phyloP scores from a whole-genome alignment of 2,797 vertebrate species.

The Siniperca obscura region DNA sequence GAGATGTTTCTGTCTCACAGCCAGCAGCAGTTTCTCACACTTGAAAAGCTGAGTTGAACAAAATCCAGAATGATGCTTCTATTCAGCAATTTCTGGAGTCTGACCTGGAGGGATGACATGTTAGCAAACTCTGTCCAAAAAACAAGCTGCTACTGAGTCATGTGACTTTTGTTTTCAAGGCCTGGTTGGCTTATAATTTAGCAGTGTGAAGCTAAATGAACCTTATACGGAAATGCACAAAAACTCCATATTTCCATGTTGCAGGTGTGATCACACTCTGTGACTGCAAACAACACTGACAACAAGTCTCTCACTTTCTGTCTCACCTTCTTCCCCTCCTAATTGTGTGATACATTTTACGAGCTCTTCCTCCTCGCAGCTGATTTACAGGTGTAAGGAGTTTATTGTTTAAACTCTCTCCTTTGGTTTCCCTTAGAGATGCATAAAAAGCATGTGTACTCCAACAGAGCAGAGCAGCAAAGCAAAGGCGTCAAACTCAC shows the following conservation, averaged over 20 bases:
- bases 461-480: background rate
- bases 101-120: background rate
- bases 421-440: background rate
- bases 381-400: background rate
- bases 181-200: background rate
- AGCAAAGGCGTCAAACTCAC: background rate
- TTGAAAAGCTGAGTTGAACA: background rate
- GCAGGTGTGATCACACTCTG: background rate
- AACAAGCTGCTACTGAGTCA: background rate
- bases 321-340: background rate
- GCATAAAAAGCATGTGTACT: background rate
- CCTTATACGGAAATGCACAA: background rate
- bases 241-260: background rate
- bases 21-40: slow-evolving; percentile 2
- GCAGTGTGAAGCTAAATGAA: background rate
- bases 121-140: background rate
- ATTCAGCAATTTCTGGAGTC: background rate
- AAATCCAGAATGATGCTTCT: background rate
- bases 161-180: slow-evolving; percentile 2
- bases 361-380: background rate
- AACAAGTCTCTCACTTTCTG: background rate
- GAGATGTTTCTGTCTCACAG: slow-evolving; percentile 11
- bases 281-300: background rate
- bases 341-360: no score
- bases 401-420: background rate